Evolutionary conservation across 1,140 invertebrate genomes (phyloP).

Genomic region (Pectinophora gossypiella): DNA sequence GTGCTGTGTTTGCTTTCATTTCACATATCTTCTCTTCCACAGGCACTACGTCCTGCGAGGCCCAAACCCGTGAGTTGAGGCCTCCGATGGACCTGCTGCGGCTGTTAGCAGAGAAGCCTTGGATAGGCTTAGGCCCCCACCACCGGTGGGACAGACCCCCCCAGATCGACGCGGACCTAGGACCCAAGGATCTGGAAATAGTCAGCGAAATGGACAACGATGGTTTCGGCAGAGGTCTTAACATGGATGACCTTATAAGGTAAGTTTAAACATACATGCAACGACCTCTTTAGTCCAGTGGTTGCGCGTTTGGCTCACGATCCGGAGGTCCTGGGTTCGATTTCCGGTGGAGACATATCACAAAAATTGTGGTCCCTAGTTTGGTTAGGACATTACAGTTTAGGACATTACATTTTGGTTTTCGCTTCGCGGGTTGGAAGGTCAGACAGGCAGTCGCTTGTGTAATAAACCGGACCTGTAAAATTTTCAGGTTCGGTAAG

Average conservation of each 20-base stretch:
- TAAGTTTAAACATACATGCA: slow-evolving; percentile 6
- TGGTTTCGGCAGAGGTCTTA: slow-evolving; percentile 16
- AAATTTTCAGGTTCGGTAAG: too few species aligned
- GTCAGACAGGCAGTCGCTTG: too few species aligned
- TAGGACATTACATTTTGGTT: too few species aligned
- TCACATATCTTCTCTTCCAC: neutral
- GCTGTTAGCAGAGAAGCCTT: slow-evolving; percentile 40
- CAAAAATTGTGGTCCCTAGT: neutral
- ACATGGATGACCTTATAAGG: slow-evolving; percentile 36
- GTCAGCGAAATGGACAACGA: neutral
- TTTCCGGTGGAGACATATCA: too few species aligned
- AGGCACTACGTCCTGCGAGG: neutral
- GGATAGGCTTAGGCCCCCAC: slow-evolving; percentile 25
- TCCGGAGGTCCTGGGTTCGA: too few species aligned
- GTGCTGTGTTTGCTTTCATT: too few species aligned
- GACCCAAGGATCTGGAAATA: neutral
- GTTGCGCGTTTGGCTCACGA: too few species aligned
- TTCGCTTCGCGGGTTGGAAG: too few species aligned
- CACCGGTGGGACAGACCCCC: slow-evolving; percentile 37
- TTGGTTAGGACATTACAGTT: too few species aligned
- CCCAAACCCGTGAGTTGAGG: neutral
- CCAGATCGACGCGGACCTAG: slow-evolving; percentile 25
- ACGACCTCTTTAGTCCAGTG: too few species aligned
- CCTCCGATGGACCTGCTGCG: slow-evolving; percentile 39
- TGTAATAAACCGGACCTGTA: too few species aligned